Evolutionary conservation across 2,113 vertebrate genomes (phyloP).

Genomic region (Daboia siamensis): DNA sequence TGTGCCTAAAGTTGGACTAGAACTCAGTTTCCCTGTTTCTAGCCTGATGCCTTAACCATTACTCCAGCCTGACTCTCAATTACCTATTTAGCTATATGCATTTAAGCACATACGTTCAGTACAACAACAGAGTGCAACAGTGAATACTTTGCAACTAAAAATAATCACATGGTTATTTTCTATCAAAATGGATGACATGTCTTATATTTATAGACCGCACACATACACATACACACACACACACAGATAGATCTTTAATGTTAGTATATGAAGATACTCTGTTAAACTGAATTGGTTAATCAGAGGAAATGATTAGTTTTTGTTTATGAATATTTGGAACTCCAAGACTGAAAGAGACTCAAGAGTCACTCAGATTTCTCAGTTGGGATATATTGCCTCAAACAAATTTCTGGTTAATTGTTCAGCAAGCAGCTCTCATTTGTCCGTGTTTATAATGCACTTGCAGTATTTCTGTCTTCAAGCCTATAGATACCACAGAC

Average conservation of each 20-base stretch:
- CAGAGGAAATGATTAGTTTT: slow-evolving; percentile 16
- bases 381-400: slow-evolving; percentile 23
- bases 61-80: neutral
- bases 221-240: neutral
- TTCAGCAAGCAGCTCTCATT: slow-evolving; percentile 18
- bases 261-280: neutral
- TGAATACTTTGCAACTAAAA: neutral
- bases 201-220: neutral
- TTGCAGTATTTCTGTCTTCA: neutral
- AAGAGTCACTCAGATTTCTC: slow-evolving; percentile 2
- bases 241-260: neutral
- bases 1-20: neutral
- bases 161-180: neutral
- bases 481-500: neutral
- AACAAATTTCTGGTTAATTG: neutral
- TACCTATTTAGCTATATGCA: neutral
- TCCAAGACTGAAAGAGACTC: neutral
- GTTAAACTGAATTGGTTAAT: neutral
- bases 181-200: neutral
- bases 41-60: neutral
- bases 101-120: neutral
- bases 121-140: neutral
- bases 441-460: slow-evolving; percentile 5
- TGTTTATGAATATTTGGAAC: slow-evolving; percentile 37
- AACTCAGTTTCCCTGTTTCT: neutral